Conservation (phyloP, 2,888 invertebrate genomes). For the Phalera bucephala region DNA sequence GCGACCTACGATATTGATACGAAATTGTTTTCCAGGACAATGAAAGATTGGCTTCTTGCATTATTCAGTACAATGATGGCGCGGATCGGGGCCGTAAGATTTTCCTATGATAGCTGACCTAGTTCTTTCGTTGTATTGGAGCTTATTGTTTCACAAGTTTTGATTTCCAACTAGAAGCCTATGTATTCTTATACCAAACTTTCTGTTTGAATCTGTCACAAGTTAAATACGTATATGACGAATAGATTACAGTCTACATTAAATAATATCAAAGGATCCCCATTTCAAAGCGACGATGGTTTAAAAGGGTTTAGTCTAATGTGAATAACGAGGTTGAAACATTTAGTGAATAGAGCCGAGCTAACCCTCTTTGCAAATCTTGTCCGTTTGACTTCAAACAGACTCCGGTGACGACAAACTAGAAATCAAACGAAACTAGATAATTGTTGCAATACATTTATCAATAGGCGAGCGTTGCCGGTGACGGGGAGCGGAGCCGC, state of each 20-base stretch:
- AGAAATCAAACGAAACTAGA: slow-evolving; percentile 39
- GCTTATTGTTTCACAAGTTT: slow-evolving; percentile 13
- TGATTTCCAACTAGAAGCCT: slow-evolving; percentile 17
- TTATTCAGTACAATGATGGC: slow-evolving; percentile 33
- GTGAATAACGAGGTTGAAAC: slow-evolving; percentile 71
- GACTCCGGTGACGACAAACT: slow-evolving; percentile 36
- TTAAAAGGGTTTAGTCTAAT: slow-evolving; percentile 71
- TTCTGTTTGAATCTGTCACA: too few relatives aligned
- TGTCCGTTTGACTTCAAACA: slow-evolving; percentile 54
- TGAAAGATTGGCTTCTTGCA: slow-evolving; percentile 29
- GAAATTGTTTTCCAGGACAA: slow-evolving; percentile 54
- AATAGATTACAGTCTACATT: slow-evolving; percentile 30
- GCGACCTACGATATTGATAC: slow-evolving; percentile 23
- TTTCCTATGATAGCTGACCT: slow-evolving; percentile 44
- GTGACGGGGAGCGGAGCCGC: slow-evolving; percentile 26
- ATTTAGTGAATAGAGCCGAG: slow-evolving; percentile 60
- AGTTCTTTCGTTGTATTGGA: slow-evolving; percentile 36
- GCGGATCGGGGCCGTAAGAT: slow-evolving; percentile 31
- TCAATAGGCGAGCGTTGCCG: slow-evolving; percentile 35
- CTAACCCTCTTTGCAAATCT: slow-evolving; percentile 64
- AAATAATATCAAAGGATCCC: slow-evolving; percentile 58
- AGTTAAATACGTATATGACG: slow-evolving; percentile 13
- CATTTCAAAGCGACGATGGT: slow-evolving; percentile 60
- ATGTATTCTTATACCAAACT: too few relatives aligned
- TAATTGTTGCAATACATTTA: slow-evolving; percentile 40